phyloP scores from a whole-genome alignment of 2,797 vertebrate genomes.

The Poeciliopsis infans region DNA sequence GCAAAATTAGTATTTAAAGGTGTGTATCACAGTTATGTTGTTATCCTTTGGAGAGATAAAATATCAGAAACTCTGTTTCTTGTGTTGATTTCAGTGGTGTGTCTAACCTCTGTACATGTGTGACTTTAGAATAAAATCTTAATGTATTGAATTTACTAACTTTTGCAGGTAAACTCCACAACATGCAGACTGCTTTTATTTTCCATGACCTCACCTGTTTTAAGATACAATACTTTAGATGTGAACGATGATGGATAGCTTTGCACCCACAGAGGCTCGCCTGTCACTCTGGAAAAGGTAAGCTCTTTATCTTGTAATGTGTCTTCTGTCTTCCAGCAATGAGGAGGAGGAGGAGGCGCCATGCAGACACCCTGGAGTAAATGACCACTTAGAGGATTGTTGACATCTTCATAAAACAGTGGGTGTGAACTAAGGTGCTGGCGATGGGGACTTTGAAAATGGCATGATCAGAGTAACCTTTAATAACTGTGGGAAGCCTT shows the following conservation, averaged over 20 bases:
- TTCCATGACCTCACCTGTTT: conserved; percentile 40
- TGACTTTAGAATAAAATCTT: not conserved
- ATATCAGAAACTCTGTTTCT: not conserved
- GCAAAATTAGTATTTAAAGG: not conserved
- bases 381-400: conserved; percentile 57
- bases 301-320: conserved; percentile 67
- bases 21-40: not conserved
- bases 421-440: conserved; percentile 16
- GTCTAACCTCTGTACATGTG: not conserved
- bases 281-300: conserved; percentile 63
- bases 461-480: conserved; percentile 65
- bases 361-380: conserved; percentile 44
- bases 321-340: conserved; percentile 39
- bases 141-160: not conserved
- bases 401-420: conserved; percentile 65
- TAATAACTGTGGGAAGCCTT: conserved; percentile 39
- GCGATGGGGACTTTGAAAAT: conserved; percentile 26
- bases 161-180: conserved; percentile 24
- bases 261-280: conserved; percentile 54
- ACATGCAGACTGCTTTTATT: not conserved
- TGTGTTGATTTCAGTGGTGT: not conserved
- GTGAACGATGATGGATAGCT: conserved; percentile 61
- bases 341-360: conserved; percentile 31
- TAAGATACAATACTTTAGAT: conserved; percentile 43
- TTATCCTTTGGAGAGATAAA: not conserved